Evolutionary conservation across 2,888 invertebrate genomes (phyloP).

Genomic region (Lomographa bimaculata): DNA sequence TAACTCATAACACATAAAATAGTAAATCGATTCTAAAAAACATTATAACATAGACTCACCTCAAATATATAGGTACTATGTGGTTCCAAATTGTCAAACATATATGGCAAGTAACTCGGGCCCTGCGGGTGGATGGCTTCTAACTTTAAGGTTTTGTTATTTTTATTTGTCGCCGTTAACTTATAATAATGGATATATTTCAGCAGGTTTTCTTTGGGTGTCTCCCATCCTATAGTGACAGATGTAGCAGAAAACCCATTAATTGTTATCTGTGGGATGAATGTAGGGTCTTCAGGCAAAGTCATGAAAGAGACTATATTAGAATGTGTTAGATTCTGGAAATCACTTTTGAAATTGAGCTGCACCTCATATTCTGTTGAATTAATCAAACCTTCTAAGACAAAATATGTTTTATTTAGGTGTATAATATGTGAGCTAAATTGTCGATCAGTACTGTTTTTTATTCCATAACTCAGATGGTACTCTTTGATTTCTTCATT

Average conservation of each 20-base stretch:
- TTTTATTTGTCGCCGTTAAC: slow-evolving; percentile 85
- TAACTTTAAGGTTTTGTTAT: slow-evolving; percentile 65
- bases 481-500: slow-evolving; percentile 87
- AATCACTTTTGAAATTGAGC: too few species aligned
- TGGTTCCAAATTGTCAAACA: slow-evolving; percentile 90
- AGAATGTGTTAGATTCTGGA: too few species aligned
- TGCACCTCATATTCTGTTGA: slow-evolving; percentile 87
- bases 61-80: slow-evolving; percentile 92
- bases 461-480: slow-evolving; percentile 79
- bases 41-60: slow-evolving; percentile 78
- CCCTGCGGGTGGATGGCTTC: slow-evolving; percentile 87
- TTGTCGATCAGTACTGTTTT: slow-evolving; percentile 36
- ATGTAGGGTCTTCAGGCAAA: slow-evolving; percentile 88
- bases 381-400: slow-evolving; percentile 86
- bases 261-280: slow-evolving; percentile 90
- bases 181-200: slow-evolving; percentile 91
- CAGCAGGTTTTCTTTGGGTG: slow-evolving; percentile 85
- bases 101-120: slow-evolving; percentile 87
- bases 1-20: too few species aligned
- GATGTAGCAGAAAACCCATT: slow-evolving; percentile 88
- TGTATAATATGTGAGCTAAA: too few species aligned
- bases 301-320: too few species aligned
- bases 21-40: too few species aligned
- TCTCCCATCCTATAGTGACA: slow-evolving; percentile 91
- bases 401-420: slow-evolving; percentile 84